These are phyloP conservation scores for Adelphocoris suturalis DNA, from an alignment of 2,888 invertebrate genomes.

Conservation along the genomic window DNA sequence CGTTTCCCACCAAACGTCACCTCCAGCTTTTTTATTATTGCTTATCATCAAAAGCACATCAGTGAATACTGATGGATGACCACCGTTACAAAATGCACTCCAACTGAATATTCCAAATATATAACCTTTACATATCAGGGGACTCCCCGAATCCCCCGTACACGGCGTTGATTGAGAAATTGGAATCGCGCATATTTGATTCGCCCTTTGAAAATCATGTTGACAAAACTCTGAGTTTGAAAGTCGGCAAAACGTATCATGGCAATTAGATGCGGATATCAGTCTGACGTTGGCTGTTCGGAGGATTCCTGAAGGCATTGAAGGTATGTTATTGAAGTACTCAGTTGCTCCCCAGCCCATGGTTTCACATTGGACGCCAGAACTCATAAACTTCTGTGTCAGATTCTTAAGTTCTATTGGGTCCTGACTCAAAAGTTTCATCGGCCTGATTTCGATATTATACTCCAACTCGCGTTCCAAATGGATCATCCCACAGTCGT, in stretches of 20 bases:
- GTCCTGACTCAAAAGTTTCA: background rate
- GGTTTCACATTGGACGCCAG: background rate
- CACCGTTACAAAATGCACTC: background rate
- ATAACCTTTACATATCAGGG: background rate
- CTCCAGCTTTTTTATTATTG: background rate
- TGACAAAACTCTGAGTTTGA: background rate
- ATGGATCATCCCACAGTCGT: background rate
- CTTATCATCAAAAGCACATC: background rate
- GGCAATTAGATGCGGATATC: background rate
- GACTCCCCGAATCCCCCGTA: background rate
- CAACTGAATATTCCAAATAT: slow-evolving; percentile 5
- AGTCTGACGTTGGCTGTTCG: background rate
- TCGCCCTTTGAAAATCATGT: slow-evolving; percentile 1
- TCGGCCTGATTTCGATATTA: background rate
- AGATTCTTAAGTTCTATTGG: background rate
- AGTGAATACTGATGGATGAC: background rate
- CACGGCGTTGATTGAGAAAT: background rate
- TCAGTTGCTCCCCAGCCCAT: background rate
- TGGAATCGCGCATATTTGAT: background rate
- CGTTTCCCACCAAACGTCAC: background rate
- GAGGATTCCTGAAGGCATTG: background rate
- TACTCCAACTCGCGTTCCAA: background rate
- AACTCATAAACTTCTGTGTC: background rate
- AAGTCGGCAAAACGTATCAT: background rate
- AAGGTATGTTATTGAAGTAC: background rate